phyloP scores from a whole-genome alignment of 2,797 vertebrate genomes.

The Rhinophrynus dorsalis region DNA sequence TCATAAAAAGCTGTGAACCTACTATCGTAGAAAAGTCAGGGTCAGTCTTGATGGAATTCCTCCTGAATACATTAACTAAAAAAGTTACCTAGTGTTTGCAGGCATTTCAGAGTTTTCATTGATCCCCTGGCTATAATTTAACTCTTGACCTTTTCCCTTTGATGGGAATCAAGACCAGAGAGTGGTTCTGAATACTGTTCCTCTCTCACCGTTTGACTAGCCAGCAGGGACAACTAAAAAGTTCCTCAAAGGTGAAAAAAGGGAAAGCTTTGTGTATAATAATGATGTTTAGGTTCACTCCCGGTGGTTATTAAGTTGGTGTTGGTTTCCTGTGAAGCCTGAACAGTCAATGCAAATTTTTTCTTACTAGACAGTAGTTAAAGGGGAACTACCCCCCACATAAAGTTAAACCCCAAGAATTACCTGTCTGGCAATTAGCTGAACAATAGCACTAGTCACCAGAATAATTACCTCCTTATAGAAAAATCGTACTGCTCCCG shows the following conservation, averaged over 20 bases:
- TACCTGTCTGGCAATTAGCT: no score
- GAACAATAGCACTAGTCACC: no score
- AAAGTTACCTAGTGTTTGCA: background rate
- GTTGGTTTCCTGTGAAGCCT: conserved; percentile 12
- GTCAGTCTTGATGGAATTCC: background rate
- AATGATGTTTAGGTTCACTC: conserved; percentile 9
- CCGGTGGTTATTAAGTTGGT: background rate
- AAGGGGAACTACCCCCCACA: no score
- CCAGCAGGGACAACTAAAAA: conserved; percentile 21
- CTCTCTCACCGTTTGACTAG: fast-evolving
- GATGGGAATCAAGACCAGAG: background rate
- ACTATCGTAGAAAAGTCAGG: background rate
- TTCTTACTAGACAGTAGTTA: conserved; percentile 18
- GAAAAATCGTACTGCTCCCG: no score
- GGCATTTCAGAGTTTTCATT: background rate
- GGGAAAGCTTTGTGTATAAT: background rate
- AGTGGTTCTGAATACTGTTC: background rate
- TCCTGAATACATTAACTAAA: background rate
- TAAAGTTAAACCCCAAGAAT: no score
- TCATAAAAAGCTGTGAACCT: background rate
- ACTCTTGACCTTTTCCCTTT: conserved; percentile 7
- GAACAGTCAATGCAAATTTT: background rate
- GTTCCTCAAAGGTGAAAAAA: background rate
- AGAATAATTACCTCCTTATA: no score
- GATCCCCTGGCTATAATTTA: conserved; percentile 8